A percentile compares a stretch with the other conserved stretches of the same genome.
These are phyloP conservation scores for Manis pentadactyla DNA, from an alignment of 2,797 vertebrate genomes.

Conservation along the genomic window DNA sequence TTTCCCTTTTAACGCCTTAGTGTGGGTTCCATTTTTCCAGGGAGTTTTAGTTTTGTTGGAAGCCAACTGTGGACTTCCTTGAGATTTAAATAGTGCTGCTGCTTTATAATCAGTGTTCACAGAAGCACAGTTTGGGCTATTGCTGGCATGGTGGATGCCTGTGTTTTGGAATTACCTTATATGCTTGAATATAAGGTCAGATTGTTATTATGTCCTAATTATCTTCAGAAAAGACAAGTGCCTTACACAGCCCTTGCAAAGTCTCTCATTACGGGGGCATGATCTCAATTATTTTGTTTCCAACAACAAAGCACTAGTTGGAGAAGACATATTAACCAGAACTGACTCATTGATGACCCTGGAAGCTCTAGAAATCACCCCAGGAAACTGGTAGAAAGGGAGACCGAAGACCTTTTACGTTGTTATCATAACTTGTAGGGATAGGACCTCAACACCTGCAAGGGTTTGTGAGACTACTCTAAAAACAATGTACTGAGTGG, in stretches of 20 bases:
- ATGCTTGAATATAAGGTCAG: background rate
- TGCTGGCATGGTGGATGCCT: background rate
- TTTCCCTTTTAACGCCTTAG: background rate
- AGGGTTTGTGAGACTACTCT: background rate
- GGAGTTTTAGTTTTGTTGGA: slow-evolving; percentile 1
- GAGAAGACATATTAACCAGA: background rate
- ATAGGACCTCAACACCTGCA: background rate
- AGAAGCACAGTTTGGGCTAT: background rate
- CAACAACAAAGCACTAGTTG: background rate
- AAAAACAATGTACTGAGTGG: background rate
- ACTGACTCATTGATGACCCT: background rate
- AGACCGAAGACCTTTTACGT: fast-evolving
- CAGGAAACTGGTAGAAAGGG: background rate
- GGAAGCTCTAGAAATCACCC: background rate
- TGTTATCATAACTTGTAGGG: background rate
- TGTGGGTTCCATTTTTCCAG: background rate
- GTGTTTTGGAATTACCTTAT: background rate
- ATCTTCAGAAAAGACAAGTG: background rate
- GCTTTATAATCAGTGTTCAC: background rate
- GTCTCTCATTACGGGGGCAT: background rate
- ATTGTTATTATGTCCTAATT: background rate
- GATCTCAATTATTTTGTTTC: background rate
- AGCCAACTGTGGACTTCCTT: slow-evolving; percentile 19
- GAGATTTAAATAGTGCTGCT: background rate
- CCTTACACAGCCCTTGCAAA: background rate